Evolutionary conservation across 1,140 invertebrate species (phyloP).

Genomic region (Spodoptera litura): DNA sequence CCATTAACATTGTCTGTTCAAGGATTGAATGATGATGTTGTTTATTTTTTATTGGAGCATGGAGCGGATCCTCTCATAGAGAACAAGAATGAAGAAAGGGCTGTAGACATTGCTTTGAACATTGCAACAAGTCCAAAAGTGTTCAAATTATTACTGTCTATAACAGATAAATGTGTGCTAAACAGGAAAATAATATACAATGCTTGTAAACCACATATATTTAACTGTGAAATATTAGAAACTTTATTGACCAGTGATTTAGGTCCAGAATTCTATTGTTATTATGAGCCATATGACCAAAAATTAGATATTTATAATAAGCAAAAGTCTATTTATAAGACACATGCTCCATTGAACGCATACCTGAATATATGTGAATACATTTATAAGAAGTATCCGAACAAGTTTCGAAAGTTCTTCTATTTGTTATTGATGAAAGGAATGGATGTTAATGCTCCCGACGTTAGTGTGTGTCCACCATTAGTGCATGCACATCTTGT

Average conservation of each 20-base stretch:
- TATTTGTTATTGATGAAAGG: conserved; percentile 79
- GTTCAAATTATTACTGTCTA: conserved; percentile 74
- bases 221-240: conserved; percentile 77
- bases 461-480: conserved; percentile 80
- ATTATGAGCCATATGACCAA: conserved; percentile 70
- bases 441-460: conserved; percentile 72
- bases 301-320: conserved; percentile 70
- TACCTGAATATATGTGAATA: conserved; percentile 82
- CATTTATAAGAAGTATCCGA: conserved; percentile 74
- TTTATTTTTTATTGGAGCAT: conserved; percentile 75
- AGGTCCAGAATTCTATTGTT: conserved; percentile 79
- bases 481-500: conserved; percentile 81
- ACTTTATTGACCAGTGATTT: conserved; percentile 73
- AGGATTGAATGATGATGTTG: conserved; percentile 67
- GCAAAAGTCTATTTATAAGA: conserved; percentile 64
- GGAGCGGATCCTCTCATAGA: conserved; percentile 76
- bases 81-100: conserved; percentile 68
- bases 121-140: conserved; percentile 61
- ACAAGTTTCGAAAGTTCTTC: conserved; percentile 77
- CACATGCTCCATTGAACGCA: conserved; percentile 77
- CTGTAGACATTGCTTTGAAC: conserved; percentile 73
- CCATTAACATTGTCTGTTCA: conserved; percentile 76
- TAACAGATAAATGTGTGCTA: conserved; percentile 68
- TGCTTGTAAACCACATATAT: conserved; percentile 82
- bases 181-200: conserved; percentile 74